Evolutionary conservation across 2,797 vertebrate species (phyloP), one percentile per base, ranked within the genome.

Genomic region (Linurgus olivaceus): DNA sequence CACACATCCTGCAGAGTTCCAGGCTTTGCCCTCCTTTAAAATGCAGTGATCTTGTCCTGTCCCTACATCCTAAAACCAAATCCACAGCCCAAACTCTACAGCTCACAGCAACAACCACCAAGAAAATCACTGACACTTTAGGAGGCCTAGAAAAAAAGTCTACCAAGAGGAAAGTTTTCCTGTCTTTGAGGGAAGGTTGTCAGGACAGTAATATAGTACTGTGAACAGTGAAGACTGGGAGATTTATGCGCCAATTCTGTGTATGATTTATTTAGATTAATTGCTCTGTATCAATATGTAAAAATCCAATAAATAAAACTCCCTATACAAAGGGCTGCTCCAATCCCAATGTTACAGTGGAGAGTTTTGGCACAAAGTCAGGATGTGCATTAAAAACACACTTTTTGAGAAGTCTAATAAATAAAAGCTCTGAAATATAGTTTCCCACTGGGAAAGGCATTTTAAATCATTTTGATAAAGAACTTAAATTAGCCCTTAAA

Each of bases 401-500:
- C 97, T 97, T 98, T 95, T 96, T 88, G 96, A 97, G 95, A 97
- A 97, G 96, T 94, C 96, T 96, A 97, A 98, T 98, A 98, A 98
- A 98, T 98, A 98, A 97, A 97, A 91, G 83, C 88, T 94, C 97
- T 98, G 98, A 98, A 98, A 98, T 98, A 98, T 91, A 97, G 97
- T 88, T 97, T 98, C 95, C 95, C 94, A 96, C 95, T 94, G 94
- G 97, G 94, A 95, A 98, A 97, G 97, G 95, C 93, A 80, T 97
- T 97, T 97, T 98, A 98, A 98, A 98, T 98, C 98, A 98, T 97
- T 94, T 97, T 98, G 98, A 98, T 98, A 97, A 98, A 98, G 97
- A 96, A 97, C 94, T 95, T 97, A 97, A 98, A 98, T 98, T 97
- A 97, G 97, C 94, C 82, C 96, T 96, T 97, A 96, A 97, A 96